Base-by-base conservation (phyloP, 2,888 invertebrate species). In the Protonemura montana region DNA sequence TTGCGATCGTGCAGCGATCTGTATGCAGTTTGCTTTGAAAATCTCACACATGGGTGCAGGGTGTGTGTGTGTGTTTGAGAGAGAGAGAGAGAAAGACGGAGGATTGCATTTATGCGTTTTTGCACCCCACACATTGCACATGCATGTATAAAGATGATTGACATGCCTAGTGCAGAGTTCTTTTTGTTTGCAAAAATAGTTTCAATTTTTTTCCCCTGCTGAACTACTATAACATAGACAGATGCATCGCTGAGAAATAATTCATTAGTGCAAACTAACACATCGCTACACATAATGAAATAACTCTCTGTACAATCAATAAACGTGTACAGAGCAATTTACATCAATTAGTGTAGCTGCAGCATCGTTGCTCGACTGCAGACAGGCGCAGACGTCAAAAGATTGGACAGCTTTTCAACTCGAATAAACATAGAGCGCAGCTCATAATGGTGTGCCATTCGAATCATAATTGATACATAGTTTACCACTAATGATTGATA, bases 271-370 rank as follows among this genome's bases (percentile, higher is more conserved):
- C 59, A 21, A 59, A 59, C 59, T 59, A 59, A 59, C 59, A 59
- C 59, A 78, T 27, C n/a, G n/a, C 78, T 78, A 78, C n/a, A 27
- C 26, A 27, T 78, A 26, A 78, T 78, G 25, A 78, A 13, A 78
- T 78, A 13, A 21, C 13, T 27, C 26, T 78, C 26, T 28, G 27
- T 78, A 28, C 78, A 78, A 78, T 78, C 26, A 78, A 78, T 78
- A 78, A 59, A 78, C 78, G 78, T 78, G 78, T 78, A 16, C 78
- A 78, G n/a, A 27, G 78, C 28, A 78, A 78, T 78, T 78, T 27
- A 25, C 78, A 78, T 78, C 78, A 78, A 78, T 78, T 78, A 78
- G 78, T 21, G 28, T 10, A 3, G 26, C 26, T 7, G 59, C 41
- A 59, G 59, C 59, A 3, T 21, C 6, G 59, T 59, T 59, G 59